Evolutionary conservation across 2,113 vertebrate species (phyloP).

Genomic region (Caranx melampygus): DNA sequence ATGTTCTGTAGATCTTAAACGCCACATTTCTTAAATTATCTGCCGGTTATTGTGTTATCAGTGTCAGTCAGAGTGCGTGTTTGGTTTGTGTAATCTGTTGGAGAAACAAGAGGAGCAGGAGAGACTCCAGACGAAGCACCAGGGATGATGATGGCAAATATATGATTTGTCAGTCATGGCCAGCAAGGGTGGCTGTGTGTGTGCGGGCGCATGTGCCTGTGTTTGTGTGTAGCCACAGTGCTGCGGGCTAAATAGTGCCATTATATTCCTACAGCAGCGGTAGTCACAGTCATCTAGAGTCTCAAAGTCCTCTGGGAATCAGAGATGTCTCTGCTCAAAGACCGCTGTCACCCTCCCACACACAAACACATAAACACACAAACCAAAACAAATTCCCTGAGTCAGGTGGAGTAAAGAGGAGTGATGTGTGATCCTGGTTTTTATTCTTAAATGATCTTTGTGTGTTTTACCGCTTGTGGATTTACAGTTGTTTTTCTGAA

Average conservation of each 20-base stretch:
- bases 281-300: constrained; percentile 65
- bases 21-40: constrained; percentile 26
- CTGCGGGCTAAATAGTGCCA: constrained; percentile 76
- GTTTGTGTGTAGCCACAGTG: constrained; percentile 60
- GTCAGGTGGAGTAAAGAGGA: constrained; percentile 41
- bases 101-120: constrained; percentile 34
- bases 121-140: constrained; percentile 51
- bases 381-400: constrained; percentile 31
- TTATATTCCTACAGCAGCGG: constrained; percentile 72
- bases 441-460: constrained; percentile 27
- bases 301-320: constrained; percentile 68
- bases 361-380: constrained; percentile 23
- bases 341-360: constrained; percentile 49
- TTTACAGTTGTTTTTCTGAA: constrained; percentile 24
- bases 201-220: constrained; percentile 34
- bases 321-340: constrained; percentile 72
- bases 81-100: constrained; percentile 45
- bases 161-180: constrained; percentile 75
- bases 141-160: constrained; percentile 71
- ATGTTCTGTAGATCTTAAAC: constrained; percentile 7
- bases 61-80: constrained; percentile 32
- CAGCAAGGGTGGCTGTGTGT: constrained; percentile 28
- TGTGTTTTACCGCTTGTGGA: constrained; percentile 23
- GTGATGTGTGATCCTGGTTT: constrained; percentile 41
- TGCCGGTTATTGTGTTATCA: constrained; percentile 42